phyloP scores from a whole-genome alignment of 2,797 vertebrate species.

The Myoxocephalus aenaeus region DNA sequence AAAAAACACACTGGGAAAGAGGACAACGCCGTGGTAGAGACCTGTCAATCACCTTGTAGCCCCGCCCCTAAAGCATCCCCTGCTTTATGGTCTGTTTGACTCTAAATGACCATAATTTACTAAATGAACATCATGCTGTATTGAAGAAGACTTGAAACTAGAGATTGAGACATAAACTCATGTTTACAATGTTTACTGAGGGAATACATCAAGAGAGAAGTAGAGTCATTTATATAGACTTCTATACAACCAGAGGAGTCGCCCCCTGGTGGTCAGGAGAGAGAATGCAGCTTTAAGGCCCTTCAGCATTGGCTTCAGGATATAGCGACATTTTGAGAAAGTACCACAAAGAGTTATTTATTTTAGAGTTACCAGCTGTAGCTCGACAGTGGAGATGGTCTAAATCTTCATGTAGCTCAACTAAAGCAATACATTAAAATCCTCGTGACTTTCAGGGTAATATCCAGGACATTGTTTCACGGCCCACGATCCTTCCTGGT shows the following conservation, averaged over 20 bases:
- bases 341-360: neutral
- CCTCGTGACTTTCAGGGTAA: slow-evolving; percentile 25
- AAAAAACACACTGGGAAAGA: neutral
- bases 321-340: neutral
- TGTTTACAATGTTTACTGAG: too few relatives aligned
- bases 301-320: neutral
- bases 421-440: neutral
- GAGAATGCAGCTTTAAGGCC: neutral
- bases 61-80: neutral
- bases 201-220: too few relatives aligned
- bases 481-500: neutral
- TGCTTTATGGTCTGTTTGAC: neutral
- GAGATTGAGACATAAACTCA: too few relatives aligned
- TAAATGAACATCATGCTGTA: neutral
- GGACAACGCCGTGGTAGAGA: neutral
- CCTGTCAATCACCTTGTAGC: neutral
- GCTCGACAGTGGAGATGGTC: neutral
- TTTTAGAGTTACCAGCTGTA: neutral
- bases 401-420: neutral
- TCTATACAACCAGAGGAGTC: neutral
- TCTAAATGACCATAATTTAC: neutral
- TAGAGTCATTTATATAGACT: neutral
- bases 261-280: neutral
- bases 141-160: too few relatives aligned
- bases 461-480: neutral